Evolutionary conservation across 1,140 invertebrate species (phyloP).

Genomic region (Antheraea pernyi): DNA sequence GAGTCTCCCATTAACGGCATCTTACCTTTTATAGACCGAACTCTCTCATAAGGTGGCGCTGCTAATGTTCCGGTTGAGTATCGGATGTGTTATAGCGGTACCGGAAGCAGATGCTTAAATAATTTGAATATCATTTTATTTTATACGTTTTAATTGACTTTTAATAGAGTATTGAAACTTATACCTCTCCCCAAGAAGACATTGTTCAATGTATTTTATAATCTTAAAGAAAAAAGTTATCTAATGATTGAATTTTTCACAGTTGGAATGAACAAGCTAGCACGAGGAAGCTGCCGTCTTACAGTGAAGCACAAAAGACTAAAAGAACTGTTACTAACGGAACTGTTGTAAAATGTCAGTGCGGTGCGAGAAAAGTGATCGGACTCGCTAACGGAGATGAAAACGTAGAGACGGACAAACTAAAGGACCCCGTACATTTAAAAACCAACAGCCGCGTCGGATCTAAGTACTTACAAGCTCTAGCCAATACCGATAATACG

Average conservation of each 20-base stretch:
- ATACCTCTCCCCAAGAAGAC: neutral
- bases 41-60: too few relatives aligned
- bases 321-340: conserved; percentile 69
- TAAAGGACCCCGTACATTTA: conserved; percentile 41
- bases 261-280: conserved; percentile 77
- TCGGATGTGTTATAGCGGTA: too few relatives aligned
- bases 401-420: conserved; percentile 41
- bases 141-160: too few relatives aligned
- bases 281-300: conserved; percentile 71
- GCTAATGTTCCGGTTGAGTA: too few relatives aligned
- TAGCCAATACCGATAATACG: conserved; percentile 46
- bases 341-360: conserved; percentile 65
- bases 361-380: conserved; percentile 64
- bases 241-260: conserved; percentile 22
- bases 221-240: neutral
- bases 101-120: too few relatives aligned
- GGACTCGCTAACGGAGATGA: conserved; percentile 48
- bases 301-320: conserved; percentile 77
- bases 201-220: neutral
- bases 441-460: conserved; percentile 71
- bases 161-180: too few relatives aligned
- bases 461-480: conserved; percentile 72
- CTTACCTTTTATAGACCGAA: too few relatives aligned
- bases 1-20: too few relatives aligned
- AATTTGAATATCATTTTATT: too few relatives aligned